These are phyloP conservation scores for Rhinophrynus dorsalis DNA, from an alignment of 2,797 vertebrate genomes.

Conservation along the genomic window DNA sequence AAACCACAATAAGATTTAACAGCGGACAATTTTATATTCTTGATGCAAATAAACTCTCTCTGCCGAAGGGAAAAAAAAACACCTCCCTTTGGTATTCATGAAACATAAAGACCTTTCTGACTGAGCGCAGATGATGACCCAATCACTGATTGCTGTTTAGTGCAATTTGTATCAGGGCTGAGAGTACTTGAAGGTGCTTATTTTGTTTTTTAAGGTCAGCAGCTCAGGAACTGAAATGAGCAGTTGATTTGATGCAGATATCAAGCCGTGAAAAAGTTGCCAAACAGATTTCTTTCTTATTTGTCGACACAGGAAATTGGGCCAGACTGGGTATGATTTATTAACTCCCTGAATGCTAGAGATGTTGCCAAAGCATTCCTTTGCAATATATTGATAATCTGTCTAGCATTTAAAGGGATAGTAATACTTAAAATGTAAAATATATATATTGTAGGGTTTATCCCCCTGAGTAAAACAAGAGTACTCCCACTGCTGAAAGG, in stretches of 20 bases:
- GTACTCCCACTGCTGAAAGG: too few relatives aligned
- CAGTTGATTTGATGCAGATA: not conserved
- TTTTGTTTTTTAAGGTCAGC: slow-evolving; percentile 19
- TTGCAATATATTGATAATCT: too few relatives aligned
- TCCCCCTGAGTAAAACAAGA: too few relatives aligned
- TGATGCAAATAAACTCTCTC: not conserved
- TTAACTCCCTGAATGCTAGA: too few relatives aligned
- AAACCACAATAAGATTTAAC: too few relatives aligned
- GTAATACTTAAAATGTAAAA: too few relatives aligned
- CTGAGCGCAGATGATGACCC: not conserved
- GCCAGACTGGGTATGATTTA: too few relatives aligned
- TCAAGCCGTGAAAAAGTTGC: not conserved
- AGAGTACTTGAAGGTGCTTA: not conserved
- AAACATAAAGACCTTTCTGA: not conserved
- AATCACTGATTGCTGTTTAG: slow-evolving; percentile 8
- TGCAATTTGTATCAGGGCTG: not conserved
- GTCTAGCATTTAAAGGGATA: too few relatives aligned
- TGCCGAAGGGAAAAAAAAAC: not conserved
- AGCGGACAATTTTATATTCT: too few relatives aligned
- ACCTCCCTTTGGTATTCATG: not conserved
- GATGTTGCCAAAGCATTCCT: too few relatives aligned
- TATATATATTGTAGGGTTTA: too few relatives aligned
- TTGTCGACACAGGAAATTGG: too few relatives aligned
- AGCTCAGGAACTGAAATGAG: not conserved
- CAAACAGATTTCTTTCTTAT: slow-evolving; percentile 9